Base-by-base conservation (phyloP, 2,888 invertebrate genomes). In the Abscondita cerata region DNA sequence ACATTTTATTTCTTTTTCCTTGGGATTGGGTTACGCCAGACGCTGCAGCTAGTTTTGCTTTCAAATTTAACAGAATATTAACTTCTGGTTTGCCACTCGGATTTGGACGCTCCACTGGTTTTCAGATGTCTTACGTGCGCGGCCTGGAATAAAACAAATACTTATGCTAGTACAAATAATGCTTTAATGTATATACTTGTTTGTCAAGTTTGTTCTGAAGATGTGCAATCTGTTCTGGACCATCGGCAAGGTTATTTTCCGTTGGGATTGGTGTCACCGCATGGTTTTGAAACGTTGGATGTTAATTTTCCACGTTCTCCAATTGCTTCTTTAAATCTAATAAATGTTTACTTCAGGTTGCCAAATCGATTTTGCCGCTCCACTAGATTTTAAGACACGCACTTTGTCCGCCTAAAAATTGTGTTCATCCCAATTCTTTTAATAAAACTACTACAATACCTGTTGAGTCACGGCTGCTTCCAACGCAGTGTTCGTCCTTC, bases 51-150 rank as follows among this genome's bases (percentile, higher is more conserved):
- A 94, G 82, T 72, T 88, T 85, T 67, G 87, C 86, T 79, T 95
- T 95, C 51, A 95, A 80, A 47, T 87, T 85, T n/a, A 94, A 78
- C 38, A 95, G 81, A 57, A 84, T 83, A 15, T 85, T 84, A 0
- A 95, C 91, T 78, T 93, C 91, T 0, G 90, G 90, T 73, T n/a
- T 92, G 89, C 87, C 92, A 90, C 0, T 87, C 86, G 0, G 85
- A 72, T 78, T 95, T 95, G 66, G 89, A 88, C 57, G 87, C 88
- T 40, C 90, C 92, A 2, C 87, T 84, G 0, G 88, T 81, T 79
- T 96, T 96, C 15, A 95, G 75, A 59, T 88, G 82, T 47, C 95
- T 84, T 0, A 96, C 93, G 68, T 88, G 83, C 16, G 86, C 84
- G 1, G 88, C 94, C 89, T 93, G n/a, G n/a, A n/a, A n/a, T n/a